Evolutionary conservation across 2,113 vertebrate genomes (phyloP), one percentile per base, ranked within the genome.

Genomic region (Cavia aperea): DNA sequence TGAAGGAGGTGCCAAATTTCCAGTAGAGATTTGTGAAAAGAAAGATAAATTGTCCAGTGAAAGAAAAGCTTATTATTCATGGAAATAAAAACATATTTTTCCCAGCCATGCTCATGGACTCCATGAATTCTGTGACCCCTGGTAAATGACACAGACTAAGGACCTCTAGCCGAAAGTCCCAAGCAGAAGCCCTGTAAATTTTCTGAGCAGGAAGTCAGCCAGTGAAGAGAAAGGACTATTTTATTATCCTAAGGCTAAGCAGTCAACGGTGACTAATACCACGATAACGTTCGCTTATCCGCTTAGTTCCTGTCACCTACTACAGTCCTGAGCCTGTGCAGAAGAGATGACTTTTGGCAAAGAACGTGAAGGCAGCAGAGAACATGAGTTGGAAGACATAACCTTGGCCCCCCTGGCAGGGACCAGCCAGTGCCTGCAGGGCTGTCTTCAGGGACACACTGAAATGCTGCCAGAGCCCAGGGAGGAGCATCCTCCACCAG

Each of bases 221-320:
- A 5, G 36, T 29, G 33, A 77, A 90, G 78, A 77, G 16, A 18
- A 65, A 90, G n/a, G 60, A n/a, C 31, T 58, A 15, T 49, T 51
- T 89, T 46, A 11, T 83, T 70, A 73, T 72, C 85, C 54, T 65
- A 86, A 93, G 88, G 49, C 54, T 86, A 68, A 94, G 81, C 84
- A 66, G 56, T 56, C 62, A 73, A 6, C 83, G 46, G 26, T 18
- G 72, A 92, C 39, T 36, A 39, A 68, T 16, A n/a, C 85, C 81
- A 68, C 78, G 66, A 72, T 68, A 89, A 86, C 54, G 84, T 31
- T 26, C 49, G 19, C 58, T 89, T 43, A 68, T 63, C 13, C 21
- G 39, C 62, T 89, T 60, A 46, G 51, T 39, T 51, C 36, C 49
- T 88, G 19, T 56, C 5, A 54, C 79, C 14, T 33, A 6, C n/a